These are phyloP conservation scores for Micromys minutus DNA, from an alignment of 2,113 vertebrate species.

Conservation along the genomic window DNA sequence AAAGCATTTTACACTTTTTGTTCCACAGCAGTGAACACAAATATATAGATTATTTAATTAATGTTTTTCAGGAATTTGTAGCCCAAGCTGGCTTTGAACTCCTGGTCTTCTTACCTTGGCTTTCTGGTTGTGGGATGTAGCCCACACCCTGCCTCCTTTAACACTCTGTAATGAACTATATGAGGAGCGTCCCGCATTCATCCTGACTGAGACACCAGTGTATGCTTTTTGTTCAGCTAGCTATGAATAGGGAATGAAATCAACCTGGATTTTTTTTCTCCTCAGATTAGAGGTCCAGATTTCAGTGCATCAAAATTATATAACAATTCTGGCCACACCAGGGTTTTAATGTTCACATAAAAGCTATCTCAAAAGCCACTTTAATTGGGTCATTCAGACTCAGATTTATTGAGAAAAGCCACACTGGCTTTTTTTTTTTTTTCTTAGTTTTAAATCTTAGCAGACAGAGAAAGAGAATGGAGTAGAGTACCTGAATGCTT, in stretches of 20 bases:
- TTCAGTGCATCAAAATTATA: neutral
- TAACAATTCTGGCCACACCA: neutral
- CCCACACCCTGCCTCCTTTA: too few relatives aligned
- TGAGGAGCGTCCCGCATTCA: neutral
- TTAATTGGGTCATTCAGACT: neutral
- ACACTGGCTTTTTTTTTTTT: neutral
- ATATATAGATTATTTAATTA: neutral
- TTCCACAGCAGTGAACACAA: neutral
- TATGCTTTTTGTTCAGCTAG: neutral
- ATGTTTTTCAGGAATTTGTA: neutral
- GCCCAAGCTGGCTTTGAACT: neutral
- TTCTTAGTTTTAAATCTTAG: neutral
- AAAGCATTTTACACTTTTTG: neutral
- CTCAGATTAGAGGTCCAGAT: neutral
- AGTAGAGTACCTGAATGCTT: neutral
- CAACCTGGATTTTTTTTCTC: neutral
- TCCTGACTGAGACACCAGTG: neutral
- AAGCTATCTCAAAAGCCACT: neutral
- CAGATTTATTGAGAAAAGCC: constrained; percentile 32
- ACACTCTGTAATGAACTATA: neutral
- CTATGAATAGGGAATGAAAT: neutral
- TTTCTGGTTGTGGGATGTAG: neutral
- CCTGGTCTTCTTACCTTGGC: too few relatives aligned
- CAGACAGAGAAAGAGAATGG: neutral
- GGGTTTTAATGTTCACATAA: neutral